Evolutionary conservation across 1,140 invertebrate genomes (phyloP).

Genomic region (Ericerus pela): DNA sequence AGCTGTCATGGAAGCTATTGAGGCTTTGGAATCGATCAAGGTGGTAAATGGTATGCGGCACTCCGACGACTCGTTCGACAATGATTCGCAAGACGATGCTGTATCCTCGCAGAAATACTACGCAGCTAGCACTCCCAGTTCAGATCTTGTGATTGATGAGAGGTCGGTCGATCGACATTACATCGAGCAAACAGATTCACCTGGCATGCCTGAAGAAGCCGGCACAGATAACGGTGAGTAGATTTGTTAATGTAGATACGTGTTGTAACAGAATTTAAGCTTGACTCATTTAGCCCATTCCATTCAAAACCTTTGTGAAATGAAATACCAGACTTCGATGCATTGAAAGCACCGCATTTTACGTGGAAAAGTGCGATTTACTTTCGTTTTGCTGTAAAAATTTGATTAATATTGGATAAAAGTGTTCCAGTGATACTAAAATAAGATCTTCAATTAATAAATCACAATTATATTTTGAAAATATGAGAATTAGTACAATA

Average conservation of each 20-base stretch:
- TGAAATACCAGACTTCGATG: too few species aligned
- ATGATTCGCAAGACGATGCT: not conserved
- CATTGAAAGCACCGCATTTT: too few species aligned
- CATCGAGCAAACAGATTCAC: not conserved
- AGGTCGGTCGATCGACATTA: not conserved
- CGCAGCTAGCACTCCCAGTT: not conserved
- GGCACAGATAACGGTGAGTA: not conserved
- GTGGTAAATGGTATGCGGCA: not conserved
- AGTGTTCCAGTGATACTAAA: too few species aligned
- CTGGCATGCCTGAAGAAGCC: not conserved
- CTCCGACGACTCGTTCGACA: not conserved
- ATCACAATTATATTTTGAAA: too few species aligned
- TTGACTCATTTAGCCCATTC: too few species aligned
- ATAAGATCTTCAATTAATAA: too few species aligned
- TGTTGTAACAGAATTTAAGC: too few species aligned
- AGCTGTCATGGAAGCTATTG: slow-evolving; percentile 1
- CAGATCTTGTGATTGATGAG: not conserved
- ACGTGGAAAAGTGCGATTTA: too few species aligned
- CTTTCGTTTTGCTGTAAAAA: too few species aligned
- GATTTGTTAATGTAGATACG: not conserved
- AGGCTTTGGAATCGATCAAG: slow-evolving; percentile 1
- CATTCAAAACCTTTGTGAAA: too few species aligned
- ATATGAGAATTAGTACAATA: too few species aligned
- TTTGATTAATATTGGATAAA: too few species aligned
- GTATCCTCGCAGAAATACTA: not conserved